A percentile compares a stretch with the other conserved stretches of the same genome.
Evolutionary conservation across 2,888 invertebrate genomes (phyloP).

Genomic region (Thymelicus acteon): DNA sequence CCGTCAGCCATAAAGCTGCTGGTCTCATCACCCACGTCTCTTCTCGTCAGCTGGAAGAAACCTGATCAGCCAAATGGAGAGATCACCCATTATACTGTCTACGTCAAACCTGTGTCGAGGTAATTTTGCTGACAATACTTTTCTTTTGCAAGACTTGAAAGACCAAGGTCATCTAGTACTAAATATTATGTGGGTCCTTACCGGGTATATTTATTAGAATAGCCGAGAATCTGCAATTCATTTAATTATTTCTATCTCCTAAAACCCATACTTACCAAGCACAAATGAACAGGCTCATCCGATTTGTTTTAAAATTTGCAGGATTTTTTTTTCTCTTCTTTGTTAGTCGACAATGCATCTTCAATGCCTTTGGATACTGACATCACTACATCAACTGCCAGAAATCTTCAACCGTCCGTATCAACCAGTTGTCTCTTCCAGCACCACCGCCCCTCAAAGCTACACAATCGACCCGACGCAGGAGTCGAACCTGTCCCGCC

Average conservation of each 20-base stretch:
- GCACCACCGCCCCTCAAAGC: conserved; percentile 68
- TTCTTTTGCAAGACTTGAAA: neutral
- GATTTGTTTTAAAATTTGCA: too few species aligned
- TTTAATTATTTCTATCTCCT: too few species aligned
- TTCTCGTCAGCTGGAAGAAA: conserved; percentile 93
- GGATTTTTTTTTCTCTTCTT: too few species aligned
- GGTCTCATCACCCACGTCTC: conserved; percentile 91
- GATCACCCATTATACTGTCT: conserved; percentile 92
- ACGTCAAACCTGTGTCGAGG: conserved; percentile 83
- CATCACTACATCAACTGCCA: too few species aligned
- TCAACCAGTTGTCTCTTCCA: conserved; percentile 47
- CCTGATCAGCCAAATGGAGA: conserved; percentile 92
- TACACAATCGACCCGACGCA: conserved; percentile 65
- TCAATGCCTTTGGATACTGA: too few species aligned
- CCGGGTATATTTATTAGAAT: too few species aligned
- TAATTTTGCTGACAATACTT: conserved; percentile 41
- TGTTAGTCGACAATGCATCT: too few species aligned
- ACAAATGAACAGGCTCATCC: too few species aligned
- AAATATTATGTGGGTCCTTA: too few species aligned
- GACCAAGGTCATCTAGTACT: neutral
- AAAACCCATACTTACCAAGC: too few species aligned
- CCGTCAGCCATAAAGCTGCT: conserved; percentile 93
- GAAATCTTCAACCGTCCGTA: too few species aligned
- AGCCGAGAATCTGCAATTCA: too few species aligned
- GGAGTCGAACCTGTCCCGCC: conserved; percentile 56